Percentiles rank a stretch among this genome's conserved stretches.
phyloP scores from a whole-genome alignment of 92 coral and sea anemone genomes.

The Parazoanthus swiftii region DNA sequence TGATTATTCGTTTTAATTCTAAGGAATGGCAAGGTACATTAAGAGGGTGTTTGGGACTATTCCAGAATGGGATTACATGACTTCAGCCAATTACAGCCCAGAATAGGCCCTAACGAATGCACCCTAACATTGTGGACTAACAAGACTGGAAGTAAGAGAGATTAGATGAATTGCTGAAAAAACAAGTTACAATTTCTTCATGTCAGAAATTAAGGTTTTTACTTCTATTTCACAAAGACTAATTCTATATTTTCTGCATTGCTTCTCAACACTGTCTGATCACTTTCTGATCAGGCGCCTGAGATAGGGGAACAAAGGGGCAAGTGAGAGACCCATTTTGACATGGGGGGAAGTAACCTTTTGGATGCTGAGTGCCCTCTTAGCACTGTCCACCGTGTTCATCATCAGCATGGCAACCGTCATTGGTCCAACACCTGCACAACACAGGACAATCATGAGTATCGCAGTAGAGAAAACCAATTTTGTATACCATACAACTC shows the following conservation, averaged over 20 bases:
- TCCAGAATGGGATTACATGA: too few species aligned
- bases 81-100: too few species aligned
- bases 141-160: background rate
- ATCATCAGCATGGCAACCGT: constrained; percentile 99
- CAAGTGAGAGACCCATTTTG: constrained; percentile 93
- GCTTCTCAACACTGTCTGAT: background rate
- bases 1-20: background rate
- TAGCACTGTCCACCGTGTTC: constrained; percentile 97
- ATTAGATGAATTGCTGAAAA: too few species aligned
- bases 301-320: constrained; percentile 82
- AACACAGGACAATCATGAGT: background rate
- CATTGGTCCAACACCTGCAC: constrained; percentile 99
- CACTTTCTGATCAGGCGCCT: constrained; percentile 74
- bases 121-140: too few species aligned
- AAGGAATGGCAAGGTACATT: too few species aligned
- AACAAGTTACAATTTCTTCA: background rate
- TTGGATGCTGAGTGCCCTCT: constrained; percentile 82
- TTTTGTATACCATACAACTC: too few species aligned
- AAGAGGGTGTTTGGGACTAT: too few species aligned
- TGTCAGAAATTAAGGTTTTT: background rate
- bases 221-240: background rate
- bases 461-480: background rate
- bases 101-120: too few species aligned
- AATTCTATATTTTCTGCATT: background rate
- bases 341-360: constrained; percentile 82